Conservation (phyloP, 2,888 invertebrate species). For the Drosophila picticornis region DNA sequence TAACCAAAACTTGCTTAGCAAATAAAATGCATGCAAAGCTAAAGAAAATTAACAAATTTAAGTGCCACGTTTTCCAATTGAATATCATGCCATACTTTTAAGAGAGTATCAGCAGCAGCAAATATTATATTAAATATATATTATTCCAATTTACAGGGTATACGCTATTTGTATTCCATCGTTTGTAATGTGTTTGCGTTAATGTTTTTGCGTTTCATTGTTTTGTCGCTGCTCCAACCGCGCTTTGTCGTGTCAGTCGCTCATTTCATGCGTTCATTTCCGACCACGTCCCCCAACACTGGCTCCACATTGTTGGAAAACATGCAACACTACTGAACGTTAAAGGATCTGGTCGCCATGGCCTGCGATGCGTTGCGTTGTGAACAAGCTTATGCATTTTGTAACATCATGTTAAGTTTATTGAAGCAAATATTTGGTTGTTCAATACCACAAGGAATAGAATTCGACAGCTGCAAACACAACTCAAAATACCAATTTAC, state of each 20-base stretch:
- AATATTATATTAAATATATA: not conserved
- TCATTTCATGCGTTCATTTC: slow-evolving; percentile 29
- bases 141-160: not conserved
- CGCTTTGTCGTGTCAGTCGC: slow-evolving; percentile 35
- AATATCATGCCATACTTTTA: not conserved
- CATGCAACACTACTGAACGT: slow-evolving; percentile 31
- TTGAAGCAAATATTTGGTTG: slow-evolving; percentile 46
- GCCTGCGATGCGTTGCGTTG: not conserved
- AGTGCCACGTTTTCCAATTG: not conserved
- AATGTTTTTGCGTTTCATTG: slow-evolving; percentile 19
- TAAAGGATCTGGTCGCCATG: slow-evolving; percentile 47
- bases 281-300: not conserved
- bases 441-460: not conserved
- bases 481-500: slow-evolving; percentile 28
- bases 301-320: slow-evolving; percentile 39
- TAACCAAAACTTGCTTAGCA: not conserved
- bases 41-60: not conserved
- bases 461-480: slow-evolving; percentile 12
- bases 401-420: slow-evolving; percentile 46
- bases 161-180: not conserved
- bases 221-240: not conserved
- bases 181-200: not conserved
- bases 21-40: not conserved
- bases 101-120: not conserved
- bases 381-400: slow-evolving; percentile 31